Evolutionary conservation across 2,797 vertebrate genomes (phyloP), one percentile per base, ranked within the genome.

Genomic region (Enoplosus armatus): DNA sequence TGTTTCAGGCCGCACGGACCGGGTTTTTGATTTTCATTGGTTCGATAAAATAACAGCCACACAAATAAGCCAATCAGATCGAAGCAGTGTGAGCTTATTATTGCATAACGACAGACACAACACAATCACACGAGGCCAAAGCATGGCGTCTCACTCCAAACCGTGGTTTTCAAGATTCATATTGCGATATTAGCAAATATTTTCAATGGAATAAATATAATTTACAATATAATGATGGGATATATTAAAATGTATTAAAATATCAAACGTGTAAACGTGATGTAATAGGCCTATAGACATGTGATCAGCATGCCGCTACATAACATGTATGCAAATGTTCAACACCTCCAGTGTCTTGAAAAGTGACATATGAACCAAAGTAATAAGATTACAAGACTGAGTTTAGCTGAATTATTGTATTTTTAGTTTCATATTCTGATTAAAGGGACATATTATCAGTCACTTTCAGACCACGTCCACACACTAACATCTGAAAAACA

Each of bases 51-150:
- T 64, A 73, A 72, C 72, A 69, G 91, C 74, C 92, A 93, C 33
- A 45, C 8, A 3, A 50, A 12, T 0, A 1, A 22, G 1, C 84
- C 80, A 89, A 89, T 92, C 61, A 65, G 6, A 67, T 58, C 5
- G 22, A n/a, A 59, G 37, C 1, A 29, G 27, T 15, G 27, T 55
- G 27, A 9, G 1, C 6, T 29, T 47, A 8, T 15, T 22, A 39
- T 91, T 91, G 67, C 79, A 58, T 90, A 93, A 92, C 29, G 18
- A 16, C 14, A 31, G 53, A n/a, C 8, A 15, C 41, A 79, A 77
- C 70, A 33, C 3, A 64, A 59, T 10, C 56, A 58, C 79, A 85
- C 4, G 77, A 72, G 69, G 62, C 27, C 1, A 2, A 7, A 26
- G 27, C 67, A 14, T 75, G 75, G 37, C 27, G 39, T 0, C 24